These are phyloP conservation scores for Hartigia nigra DNA, from an alignment of 2,888 invertebrate species.

Conservation along the genomic window DNA sequence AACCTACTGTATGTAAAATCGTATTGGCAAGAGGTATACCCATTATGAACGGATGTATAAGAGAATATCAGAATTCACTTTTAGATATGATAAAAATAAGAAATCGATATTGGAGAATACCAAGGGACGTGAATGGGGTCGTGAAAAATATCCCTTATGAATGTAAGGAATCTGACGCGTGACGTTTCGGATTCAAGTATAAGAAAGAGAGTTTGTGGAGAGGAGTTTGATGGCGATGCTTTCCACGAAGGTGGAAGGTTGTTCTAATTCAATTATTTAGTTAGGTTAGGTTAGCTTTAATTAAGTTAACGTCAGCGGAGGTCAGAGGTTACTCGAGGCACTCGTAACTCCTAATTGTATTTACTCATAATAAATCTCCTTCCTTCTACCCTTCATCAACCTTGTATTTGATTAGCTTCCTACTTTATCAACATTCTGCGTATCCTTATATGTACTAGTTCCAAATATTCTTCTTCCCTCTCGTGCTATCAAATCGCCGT, in stretches of 20 bases:
- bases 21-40: not conserved
- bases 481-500: not conserved
- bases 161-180: not conserved
- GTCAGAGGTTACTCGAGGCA: slow-evolving; percentile 45
- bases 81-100: not conserved
- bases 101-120: not conserved
- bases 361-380: slow-evolving; percentile 52
- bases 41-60: not conserved
- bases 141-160: not conserved
- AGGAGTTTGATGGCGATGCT: not conserved
- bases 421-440: not conserved
- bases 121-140: not conserved
- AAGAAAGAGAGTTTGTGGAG: not conserved
- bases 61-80: not conserved
- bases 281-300: slow-evolving; percentile 41
- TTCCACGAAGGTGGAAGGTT: slow-evolving; percentile 25
- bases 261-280: slow-evolving; percentile 51
- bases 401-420: slow-evolving; percentile 9
- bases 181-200: not conserved
- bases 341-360: slow-evolving; percentile 52
- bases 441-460: not conserved
- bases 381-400: slow-evolving; percentile 22
- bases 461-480: not conserved
- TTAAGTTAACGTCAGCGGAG: slow-evolving; percentile 42
- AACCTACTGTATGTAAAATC: not conserved